Percentiles rank a stretch among this genome's conserved stretches.
Evolutionary conservation across 1,140 invertebrate species (phyloP).

Genomic region (Colletes latitarsis): DNA sequence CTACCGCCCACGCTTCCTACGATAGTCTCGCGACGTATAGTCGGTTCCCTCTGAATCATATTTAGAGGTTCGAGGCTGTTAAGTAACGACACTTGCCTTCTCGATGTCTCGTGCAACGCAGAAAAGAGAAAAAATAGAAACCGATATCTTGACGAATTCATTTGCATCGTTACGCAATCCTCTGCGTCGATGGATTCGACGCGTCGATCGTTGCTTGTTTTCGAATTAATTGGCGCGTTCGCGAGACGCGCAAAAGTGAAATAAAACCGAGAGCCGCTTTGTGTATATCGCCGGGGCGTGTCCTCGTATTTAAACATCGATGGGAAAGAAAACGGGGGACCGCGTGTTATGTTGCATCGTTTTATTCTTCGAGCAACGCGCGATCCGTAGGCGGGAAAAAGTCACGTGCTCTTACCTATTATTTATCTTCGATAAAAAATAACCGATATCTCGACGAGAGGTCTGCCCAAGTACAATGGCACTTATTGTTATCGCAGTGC

Average conservation of each 20-base stretch:
- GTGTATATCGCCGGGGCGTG: constrained; percentile 20
- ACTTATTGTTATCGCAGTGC: constrained; percentile 13
- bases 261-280: constrained; percentile 22
- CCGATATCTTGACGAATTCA: constrained; percentile 33
- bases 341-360: background rate
- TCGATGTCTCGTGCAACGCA: background rate
- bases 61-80: constrained; percentile 2
- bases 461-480: background rate
- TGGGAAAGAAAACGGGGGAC: constrained; percentile 5
- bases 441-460: background rate
- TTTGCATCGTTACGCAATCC: constrained; percentile 31
- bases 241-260: background rate
- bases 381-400: background rate
- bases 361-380: background rate
- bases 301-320: constrained; percentile 36
- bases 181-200: constrained; percentile 15
- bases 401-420: background rate
- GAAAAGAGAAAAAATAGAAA: background rate
- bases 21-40: too few species aligned
- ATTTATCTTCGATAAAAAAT: constrained; percentile 15
- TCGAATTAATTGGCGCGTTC: constrained; percentile 21
- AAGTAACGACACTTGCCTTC: background rate
- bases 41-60: background rate
- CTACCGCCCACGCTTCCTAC: constrained; percentile 12
- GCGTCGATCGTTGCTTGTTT: background rate